Evolutionary conservation across 2,888 invertebrate species (phyloP).

Genomic region (Pocota personata): DNA sequence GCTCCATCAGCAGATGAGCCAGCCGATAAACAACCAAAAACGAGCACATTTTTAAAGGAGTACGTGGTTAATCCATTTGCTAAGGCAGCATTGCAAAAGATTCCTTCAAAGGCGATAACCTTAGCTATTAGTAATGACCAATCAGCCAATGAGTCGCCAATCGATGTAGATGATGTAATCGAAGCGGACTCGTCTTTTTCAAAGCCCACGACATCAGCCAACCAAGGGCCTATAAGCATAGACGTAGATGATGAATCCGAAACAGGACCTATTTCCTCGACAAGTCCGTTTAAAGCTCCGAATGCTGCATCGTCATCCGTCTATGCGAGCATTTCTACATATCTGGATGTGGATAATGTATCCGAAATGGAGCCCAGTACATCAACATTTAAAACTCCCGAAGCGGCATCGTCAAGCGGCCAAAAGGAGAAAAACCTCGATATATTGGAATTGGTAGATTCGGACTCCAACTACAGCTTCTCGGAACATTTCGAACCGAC

Average conservation of each 20-base stretch:
- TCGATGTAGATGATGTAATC: neutral
- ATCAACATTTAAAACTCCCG: constrained; percentile 44
- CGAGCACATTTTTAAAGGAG: constrained; percentile 12
- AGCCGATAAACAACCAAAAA: constrained; percentile 26
- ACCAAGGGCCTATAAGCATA: neutral
- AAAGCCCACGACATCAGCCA: neutral
- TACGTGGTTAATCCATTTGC: constrained; percentile 74
- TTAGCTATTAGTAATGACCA: neutral
- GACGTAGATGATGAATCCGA: constrained; percentile 19
- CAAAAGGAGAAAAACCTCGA: constrained; percentile 11
- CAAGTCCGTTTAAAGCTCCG: neutral
- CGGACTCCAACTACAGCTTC: constrained; percentile 82
- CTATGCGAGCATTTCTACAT: neutral
- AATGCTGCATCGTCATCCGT: neutral
- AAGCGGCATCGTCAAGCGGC: constrained; percentile 10
- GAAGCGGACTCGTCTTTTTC: neutral
- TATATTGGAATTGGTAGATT: constrained; percentile 75
- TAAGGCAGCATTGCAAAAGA: constrained; percentile 39
- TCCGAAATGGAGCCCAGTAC: neutral
- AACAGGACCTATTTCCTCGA: constrained; percentile 14
- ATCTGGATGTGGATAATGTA: neutral
- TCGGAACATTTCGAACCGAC: constrained; percentile 81
- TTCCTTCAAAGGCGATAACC: neutral
- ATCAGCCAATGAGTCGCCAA: neutral
- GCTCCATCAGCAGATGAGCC: neutral